These are phyloP conservation scores for Ispidina picta DNA, from an alignment of 2,797 vertebrate species.

Conservation along the genomic window DNA sequence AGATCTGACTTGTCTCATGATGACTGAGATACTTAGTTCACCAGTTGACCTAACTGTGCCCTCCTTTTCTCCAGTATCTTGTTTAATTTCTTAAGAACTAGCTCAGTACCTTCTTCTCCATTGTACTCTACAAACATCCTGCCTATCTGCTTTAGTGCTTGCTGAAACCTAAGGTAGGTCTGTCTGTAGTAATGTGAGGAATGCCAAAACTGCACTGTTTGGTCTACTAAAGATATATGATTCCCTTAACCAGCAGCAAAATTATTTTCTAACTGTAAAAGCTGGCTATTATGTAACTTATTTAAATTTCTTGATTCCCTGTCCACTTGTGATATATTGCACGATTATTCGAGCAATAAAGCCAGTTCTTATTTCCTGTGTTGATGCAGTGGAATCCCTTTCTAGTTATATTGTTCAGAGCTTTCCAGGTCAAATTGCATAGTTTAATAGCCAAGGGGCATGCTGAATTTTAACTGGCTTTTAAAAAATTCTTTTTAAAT, in stretches of 20 bases:
- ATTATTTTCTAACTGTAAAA: not conserved
- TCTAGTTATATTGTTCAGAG: not conserved
- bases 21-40: not conserved
- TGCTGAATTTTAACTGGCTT: not conserved
- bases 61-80: not conserved
- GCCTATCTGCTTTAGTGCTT: fast-evolving
- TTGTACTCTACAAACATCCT: fast-evolving
- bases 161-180: not conserved
- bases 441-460: not conserved
- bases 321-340: not conserved
- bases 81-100: not conserved
- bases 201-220: not conserved
- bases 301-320: not conserved
- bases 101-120: not conserved
- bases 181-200: not conserved
- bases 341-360: not conserved
- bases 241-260: not conserved
- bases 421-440: not conserved
- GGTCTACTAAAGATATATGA: not conserved
- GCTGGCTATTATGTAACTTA: not conserved
- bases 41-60: not conserved
- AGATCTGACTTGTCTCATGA: not conserved
- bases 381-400: not conserved
- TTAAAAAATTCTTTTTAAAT: conserved; percentile 36
- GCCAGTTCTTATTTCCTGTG: not conserved